These are phyloP conservation scores for Bergia puertoricense DNA, from an alignment of 92 coral and sea anemone species.

Conservation along the genomic window DNA sequence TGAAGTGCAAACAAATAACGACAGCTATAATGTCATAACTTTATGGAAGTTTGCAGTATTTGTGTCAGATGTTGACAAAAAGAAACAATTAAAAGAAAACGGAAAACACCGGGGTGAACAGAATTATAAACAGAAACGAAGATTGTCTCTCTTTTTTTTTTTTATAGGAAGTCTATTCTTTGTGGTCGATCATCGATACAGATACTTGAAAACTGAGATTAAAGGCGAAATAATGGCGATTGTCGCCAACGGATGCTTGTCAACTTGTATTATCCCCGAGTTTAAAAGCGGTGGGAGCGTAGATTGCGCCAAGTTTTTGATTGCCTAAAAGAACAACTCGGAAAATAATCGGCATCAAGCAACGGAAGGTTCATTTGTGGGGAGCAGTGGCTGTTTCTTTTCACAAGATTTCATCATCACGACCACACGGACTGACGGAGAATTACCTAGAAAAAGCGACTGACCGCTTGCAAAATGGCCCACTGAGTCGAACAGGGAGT, in stretches of 20 bases:
- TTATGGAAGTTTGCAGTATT: conserved; percentile 39
- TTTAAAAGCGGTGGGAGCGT: not conserved
- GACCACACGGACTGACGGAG: not conserved
- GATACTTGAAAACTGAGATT: conserved; percentile 31
- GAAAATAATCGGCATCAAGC: not conserved
- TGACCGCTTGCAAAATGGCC: conserved; percentile 17
- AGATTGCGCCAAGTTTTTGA: conserved; percentile 20
- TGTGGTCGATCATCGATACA: conserved; percentile 5
- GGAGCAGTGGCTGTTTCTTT: not conserved
- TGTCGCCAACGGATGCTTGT: conserved; percentile 9
- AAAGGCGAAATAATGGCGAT: conserved; percentile 6
- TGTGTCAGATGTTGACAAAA: conserved; percentile 56
- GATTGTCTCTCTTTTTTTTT: conserved; percentile 4
- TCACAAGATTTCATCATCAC: not conserved
- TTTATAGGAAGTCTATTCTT: conserved; percentile 3
- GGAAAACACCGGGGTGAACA: conserved; percentile 29
- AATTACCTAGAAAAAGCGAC: not conserved
- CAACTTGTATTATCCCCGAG: not conserved
- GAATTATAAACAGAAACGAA: conserved; percentile 40
- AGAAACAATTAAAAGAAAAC: conserved; percentile 33
- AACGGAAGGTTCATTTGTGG: not conserved
- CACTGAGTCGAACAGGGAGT: not conserved
- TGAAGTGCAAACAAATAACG: conserved; percentile 54
- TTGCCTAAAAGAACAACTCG: conserved; percentile 14
- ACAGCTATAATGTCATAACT: conserved; percentile 54